Evolutionary conservation across 2,113 vertebrate genomes (phyloP).

Genomic region (Tympanuchus pallidicinctus): DNA sequence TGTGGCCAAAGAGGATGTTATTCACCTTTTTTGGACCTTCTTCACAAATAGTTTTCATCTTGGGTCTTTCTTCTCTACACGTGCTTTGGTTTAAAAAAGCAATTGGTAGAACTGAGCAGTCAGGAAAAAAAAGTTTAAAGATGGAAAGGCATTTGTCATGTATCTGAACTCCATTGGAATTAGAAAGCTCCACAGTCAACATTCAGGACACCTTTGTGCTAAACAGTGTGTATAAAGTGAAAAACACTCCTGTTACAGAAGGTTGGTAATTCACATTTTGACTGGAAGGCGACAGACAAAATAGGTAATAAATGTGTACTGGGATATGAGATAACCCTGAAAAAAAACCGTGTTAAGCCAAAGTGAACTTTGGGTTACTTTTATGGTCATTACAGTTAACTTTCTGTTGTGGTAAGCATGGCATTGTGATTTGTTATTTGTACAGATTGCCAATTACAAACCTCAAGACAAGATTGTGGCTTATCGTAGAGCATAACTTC

Average conservation of each 20-base stretch:
- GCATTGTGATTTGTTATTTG: slow-evolving; percentile 11
- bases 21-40: background rate
- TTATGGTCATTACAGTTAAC: background rate
- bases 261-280: background rate
- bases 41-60: background rate
- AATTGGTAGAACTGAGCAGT: background rate
- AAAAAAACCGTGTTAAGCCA: background rate
- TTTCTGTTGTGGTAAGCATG: background rate
- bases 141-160: background rate
- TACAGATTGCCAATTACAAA: background rate
- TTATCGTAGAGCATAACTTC: background rate
- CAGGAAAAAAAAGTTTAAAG: background rate
- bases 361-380: background rate
- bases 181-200: background rate
- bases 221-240: background rate
- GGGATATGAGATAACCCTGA: background rate
- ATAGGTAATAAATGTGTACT: background rate
- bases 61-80: background rate
- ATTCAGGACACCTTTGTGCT: background rate
- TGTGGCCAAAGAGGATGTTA: background rate
- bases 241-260: background rate
- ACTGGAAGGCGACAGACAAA: background rate
- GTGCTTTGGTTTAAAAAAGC: background rate
- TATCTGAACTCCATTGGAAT: background rate
- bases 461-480: slow-evolving; percentile 1